A percentile compares a stretch with the other conserved stretches of the same genome.
Conservation (phyloP, 2,888 invertebrate species). For the Cheilosia vulpina region DNA sequence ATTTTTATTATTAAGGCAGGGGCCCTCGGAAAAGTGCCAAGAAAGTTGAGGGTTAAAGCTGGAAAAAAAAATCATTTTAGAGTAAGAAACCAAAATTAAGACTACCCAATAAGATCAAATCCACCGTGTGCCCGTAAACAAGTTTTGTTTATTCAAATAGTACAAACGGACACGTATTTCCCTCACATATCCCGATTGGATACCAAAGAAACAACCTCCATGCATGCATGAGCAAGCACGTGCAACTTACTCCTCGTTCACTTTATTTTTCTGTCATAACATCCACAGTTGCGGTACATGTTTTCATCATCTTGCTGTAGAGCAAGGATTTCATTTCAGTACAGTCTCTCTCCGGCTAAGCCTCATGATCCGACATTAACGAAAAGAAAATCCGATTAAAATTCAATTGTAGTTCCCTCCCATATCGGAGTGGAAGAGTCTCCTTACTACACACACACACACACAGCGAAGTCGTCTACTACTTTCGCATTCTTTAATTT, state of each 20-base stretch:
- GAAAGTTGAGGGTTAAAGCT: no score
- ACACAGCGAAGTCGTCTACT: background rate
- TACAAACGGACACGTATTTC: no score
- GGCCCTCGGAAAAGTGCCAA: no score
- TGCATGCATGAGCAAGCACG: background rate
- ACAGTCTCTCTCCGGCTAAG: background rate
- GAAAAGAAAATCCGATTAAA: slow-evolving; percentile 61
- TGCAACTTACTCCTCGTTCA: slow-evolving; percentile 1
- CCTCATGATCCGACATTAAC: slow-evolving; percentile 10
- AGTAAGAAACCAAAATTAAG: no score
- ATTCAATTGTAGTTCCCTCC: slow-evolving; percentile 49
- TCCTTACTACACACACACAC: background rate
- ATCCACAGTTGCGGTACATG: background rate
- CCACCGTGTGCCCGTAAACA: no score
- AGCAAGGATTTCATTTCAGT: slow-evolving; percentile 17
- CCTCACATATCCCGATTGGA: no score
- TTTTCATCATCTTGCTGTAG: background rate
- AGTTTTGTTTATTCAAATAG: no score
- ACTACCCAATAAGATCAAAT: no score
- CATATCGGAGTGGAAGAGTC: background rate
- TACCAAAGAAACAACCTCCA: background rate
- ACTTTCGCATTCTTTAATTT: slow-evolving; percentile 31
- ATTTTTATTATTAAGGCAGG: no score
- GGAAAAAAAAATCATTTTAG: no score
- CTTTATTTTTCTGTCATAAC: background rate